Evolutionary conservation across 2,888 invertebrate species (phyloP).

Genomic region (Andrena hattorfiana): DNA sequence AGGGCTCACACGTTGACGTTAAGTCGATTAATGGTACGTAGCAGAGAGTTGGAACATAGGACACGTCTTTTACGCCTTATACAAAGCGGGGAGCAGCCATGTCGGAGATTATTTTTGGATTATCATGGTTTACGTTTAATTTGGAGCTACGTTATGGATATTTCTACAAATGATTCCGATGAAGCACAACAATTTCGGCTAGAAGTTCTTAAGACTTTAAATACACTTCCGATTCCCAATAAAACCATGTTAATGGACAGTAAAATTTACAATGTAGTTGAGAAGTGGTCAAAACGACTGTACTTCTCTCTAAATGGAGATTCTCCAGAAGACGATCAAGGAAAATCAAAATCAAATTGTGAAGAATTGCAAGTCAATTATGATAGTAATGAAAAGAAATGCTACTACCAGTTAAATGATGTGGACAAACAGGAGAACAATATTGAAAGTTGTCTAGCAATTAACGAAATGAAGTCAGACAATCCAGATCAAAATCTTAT

Average conservation of each 20-base stretch:
- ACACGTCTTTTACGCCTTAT: slow-evolving; percentile 92
- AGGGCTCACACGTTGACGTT: slow-evolving; percentile 95
- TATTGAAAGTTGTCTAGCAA: slow-evolving; percentile 56
- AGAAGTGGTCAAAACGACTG: slow-evolving; percentile 90
- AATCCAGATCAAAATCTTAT: slow-evolving; percentile 70
- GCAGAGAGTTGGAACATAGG: slow-evolving; percentile 92
- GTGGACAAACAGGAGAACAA: slow-evolving; percentile 70
- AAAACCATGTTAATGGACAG: slow-evolving; percentile 97
- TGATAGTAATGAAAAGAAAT: slow-evolving; percentile 76
- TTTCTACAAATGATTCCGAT: slow-evolving; percentile 86
- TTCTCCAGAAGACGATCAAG: slow-evolving; percentile 82
- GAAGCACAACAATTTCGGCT: slow-evolving; percentile 83
- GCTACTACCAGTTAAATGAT: slow-evolving; percentile 56
- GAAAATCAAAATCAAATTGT: slow-evolving; percentile 59
- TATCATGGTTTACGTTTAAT: slow-evolving; percentile 96
- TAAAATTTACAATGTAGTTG: slow-evolving; percentile 93
- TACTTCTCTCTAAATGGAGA: slow-evolving; percentile 77
- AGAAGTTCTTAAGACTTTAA: slow-evolving; percentile 92
- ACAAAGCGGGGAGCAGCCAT: slow-evolving; percentile 92
- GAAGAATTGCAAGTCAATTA: slow-evolving; percentile 76
- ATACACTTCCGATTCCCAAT: slow-evolving; percentile 95
- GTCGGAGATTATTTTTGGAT: slow-evolving; percentile 94
- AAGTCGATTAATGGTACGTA: slow-evolving; percentile 96
- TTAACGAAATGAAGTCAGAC: slow-evolving; percentile 71
- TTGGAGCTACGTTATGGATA: slow-evolving; percentile 96